phyloP scores from a whole-genome alignment of 2,797 vertebrate genomes.

The Muraenolepis orangiensis region DNA sequence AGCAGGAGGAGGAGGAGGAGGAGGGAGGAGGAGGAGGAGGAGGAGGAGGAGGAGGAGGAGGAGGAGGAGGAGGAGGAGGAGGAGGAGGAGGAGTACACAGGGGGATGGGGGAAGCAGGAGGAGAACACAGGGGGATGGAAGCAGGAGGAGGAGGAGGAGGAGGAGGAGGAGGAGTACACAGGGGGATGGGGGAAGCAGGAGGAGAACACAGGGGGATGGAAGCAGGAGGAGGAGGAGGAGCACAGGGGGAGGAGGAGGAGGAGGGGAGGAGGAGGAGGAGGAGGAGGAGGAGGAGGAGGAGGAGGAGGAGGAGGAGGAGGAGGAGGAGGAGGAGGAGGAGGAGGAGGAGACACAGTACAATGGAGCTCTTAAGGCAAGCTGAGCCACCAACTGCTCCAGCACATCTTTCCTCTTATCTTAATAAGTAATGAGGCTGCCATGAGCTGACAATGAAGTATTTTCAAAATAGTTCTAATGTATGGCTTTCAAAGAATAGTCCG shows the following conservation, averaged over 20 bases:
- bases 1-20: too few relatives aligned
- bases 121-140: too few relatives aligned
- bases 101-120: too few relatives aligned
- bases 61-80: conserved; percentile 24
- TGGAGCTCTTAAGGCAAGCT: conserved; percentile 81
- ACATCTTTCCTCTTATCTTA: conserved; percentile 97
- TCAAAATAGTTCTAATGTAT: conserved; percentile 99
- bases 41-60: too few relatives aligned
- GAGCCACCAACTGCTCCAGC: conserved; percentile 83
- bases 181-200: conserved; percentile 17
- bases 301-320: conserved; percentile 52
- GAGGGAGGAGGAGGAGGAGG: too few relatives aligned
- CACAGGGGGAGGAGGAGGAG: too few relatives aligned
- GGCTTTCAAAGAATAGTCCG: conserved; percentile 89
- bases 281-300: conserved; percentile 28
- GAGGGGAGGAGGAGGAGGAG: too few relatives aligned
- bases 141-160: too few relatives aligned
- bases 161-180: conserved; percentile 36
- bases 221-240: too few relatives aligned
- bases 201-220: too few relatives aligned
- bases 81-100: conserved; percentile 24
- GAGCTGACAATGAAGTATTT: conserved; percentile 99
- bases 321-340: conserved; percentile 56
- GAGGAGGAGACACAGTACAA: conserved; percentile 48
- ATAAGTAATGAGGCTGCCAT: conserved; percentile 99